Evolutionary conservation across 2,888 invertebrate species (phyloP).

Genomic region (Pristionchus mayeri): DNA sequence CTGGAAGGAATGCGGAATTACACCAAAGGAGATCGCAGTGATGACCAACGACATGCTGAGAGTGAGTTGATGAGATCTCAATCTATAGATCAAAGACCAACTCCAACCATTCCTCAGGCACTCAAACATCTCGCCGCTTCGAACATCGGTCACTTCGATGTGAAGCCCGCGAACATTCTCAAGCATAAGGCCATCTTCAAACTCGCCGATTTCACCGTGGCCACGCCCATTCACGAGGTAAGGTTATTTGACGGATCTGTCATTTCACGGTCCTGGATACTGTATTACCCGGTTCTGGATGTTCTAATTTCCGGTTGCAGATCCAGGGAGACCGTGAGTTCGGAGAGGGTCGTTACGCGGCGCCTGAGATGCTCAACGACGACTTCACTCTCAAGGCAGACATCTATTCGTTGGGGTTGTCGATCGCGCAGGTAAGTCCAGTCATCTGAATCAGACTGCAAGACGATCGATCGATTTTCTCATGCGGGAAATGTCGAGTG

Average conservation of each 20-base stretch:
- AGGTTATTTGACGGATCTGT: too few relatives aligned
- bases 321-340: neutral
- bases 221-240: neutral
- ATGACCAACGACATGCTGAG: neutral
- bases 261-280: too few relatives aligned
- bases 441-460: too few relatives aligned
- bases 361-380: neutral
- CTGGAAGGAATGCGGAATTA: neutral
- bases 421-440: neutral
- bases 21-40: neutral
- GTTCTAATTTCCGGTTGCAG: neutral
- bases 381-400: neutral
- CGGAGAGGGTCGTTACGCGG: neutral
- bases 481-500: too few relatives aligned
- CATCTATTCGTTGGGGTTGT: neutral
- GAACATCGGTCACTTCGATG: slow-evolving; percentile 3
- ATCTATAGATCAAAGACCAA: too few relatives aligned
- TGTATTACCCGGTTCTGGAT: too few relatives aligned
- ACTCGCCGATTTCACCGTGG: slow-evolving; percentile 2
- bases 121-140: neutral
- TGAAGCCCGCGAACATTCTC: slow-evolving; percentile 25
- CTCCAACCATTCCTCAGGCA: neutral
- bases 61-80: neutral
- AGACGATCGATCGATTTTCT: too few relatives aligned
- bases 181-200: neutral